Evolutionary conservation across 1,140 invertebrate genomes (phyloP).

Genomic region (Pseudomyrmex pallidus): DNA sequence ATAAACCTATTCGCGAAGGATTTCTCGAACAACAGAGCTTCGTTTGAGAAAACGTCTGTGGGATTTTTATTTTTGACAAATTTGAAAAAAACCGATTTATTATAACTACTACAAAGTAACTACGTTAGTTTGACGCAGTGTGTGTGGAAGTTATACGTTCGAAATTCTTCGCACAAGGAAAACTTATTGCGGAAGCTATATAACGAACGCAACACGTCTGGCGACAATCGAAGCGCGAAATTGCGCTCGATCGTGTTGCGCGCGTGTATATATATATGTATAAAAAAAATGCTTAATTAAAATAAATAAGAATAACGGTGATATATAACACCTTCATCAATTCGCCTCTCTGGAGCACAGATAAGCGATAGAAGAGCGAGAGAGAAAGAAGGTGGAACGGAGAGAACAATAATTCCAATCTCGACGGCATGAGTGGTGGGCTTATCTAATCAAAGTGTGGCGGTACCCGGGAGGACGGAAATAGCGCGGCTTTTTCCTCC

Average conservation of each 20-base stretch:
- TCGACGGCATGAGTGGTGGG: conserved; percentile 68
- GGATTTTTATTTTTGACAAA: background rate
- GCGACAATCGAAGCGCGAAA: background rate
- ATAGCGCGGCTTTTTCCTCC: conserved; percentile 78
- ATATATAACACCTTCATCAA: conserved; percentile 71
- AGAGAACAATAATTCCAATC: conserved; percentile 73
- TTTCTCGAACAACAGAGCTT: conserved; percentile 24
- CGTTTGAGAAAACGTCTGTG: background rate
- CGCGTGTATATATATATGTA: no score
- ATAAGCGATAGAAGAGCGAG: conserved; percentile 33
- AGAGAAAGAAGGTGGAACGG: conserved; percentile 5
- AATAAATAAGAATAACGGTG: conserved; percentile 66
- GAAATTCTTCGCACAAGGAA: background rate
- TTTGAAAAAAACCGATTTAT: background rate
- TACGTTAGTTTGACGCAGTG: background rate
- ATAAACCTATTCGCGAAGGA: background rate
- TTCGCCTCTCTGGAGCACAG: conserved; percentile 55
- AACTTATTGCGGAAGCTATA: background rate
- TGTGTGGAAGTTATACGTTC: background rate
- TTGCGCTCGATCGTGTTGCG: no score
- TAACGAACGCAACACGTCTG: background rate
- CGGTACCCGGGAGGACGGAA: conserved; percentile 75
- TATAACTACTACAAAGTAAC: background rate
- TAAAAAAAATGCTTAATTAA: conserved; percentile 65
- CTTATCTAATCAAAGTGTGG: conserved; percentile 81